These are phyloP conservation scores for Erpetoichthys calabaricus DNA, from an alignment of 2,797 vertebrate genomes.

Conservation along the genomic window DNA sequence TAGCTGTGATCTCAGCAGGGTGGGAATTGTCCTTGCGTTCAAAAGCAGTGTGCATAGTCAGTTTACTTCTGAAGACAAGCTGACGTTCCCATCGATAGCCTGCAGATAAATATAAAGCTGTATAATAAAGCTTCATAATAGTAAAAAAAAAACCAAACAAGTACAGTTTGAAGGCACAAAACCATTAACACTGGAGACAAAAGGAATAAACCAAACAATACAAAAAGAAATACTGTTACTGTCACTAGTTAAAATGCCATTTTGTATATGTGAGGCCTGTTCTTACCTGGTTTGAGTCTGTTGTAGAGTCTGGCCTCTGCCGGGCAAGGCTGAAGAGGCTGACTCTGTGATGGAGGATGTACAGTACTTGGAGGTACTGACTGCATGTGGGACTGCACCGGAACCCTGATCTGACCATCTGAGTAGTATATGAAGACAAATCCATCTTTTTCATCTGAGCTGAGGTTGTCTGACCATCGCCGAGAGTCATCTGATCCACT, in stretches of 20 bases:
- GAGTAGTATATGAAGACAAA: slow-evolving; percentile 96
- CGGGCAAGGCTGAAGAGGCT: slow-evolving; percentile 24
- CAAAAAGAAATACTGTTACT: too few relatives aligned
- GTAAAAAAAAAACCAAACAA: neutral
- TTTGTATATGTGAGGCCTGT: neutral
- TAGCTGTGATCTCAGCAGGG: slow-evolving; percentile 81
- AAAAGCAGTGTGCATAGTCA: slow-evolving; percentile 97
- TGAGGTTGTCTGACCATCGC: slow-evolving; percentile 91
- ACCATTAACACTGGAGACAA: too few relatives aligned
- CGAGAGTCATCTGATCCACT: slow-evolving; percentile 79
- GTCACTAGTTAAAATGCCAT: too few relatives aligned
- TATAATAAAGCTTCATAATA: neutral
- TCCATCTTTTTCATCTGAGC: slow-evolving; percentile 91
- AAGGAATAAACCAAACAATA: too few relatives aligned
- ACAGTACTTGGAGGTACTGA: slow-evolving; percentile 26
- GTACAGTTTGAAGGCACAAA: too few relatives aligned
- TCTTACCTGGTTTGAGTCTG: slow-evolving; percentile 77
- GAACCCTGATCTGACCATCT: slow-evolving; percentile 56
- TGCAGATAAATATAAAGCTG: slow-evolving; percentile 23
- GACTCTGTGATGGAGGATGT: neutral
- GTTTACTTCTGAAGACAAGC: slow-evolving; percentile 91
- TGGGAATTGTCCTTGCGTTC: slow-evolving; percentile 94
- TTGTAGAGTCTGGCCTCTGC: slow-evolving; percentile 64
- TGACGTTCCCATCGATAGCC: slow-evolving; percentile 95
- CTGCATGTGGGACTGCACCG: slow-evolving; percentile 18